A percentile compares a stretch with the other conserved stretches of the same genome.
Conservation (phyloP, 2,113 vertebrate species). For the Megaleporinus macrocephalus region DNA sequence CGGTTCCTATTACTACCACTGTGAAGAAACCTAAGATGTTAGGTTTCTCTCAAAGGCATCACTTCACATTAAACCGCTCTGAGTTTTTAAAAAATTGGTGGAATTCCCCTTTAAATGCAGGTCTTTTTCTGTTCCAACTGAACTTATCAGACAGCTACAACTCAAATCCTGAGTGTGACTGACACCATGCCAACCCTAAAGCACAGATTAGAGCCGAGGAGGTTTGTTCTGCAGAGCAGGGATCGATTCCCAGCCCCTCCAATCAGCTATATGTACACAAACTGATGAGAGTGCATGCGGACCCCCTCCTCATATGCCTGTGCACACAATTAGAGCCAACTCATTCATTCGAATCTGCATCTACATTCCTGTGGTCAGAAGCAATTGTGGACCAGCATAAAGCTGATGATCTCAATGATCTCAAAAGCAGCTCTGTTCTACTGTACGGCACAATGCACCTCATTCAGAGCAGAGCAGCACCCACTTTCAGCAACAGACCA, state of each 20-base stretch:
- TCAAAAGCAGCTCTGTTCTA: background rate
- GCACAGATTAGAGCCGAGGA: slow-evolving; percentile 19
- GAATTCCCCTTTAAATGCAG: no score
- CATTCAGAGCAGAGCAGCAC: background rate
- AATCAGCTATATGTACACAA: background rate
- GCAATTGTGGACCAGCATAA: background rate
- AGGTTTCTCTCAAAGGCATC: no score
- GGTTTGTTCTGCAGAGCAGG: slow-evolving; percentile 39
- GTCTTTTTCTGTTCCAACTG: no score
- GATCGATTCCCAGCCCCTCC: background rate
- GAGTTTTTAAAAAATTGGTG: no score
- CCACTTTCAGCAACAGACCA: background rate
- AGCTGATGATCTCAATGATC: background rate
- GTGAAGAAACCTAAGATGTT: no score
- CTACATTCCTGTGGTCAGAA: background rate
- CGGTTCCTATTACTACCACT: no score
- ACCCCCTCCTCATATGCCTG: background rate
- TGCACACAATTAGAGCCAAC: background rate
- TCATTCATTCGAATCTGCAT: no score
- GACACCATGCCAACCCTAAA: background rate
- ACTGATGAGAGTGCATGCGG: background rate
- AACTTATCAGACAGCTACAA: no score
- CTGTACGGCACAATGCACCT: background rate
- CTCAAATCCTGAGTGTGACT: background rate
- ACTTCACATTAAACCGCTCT: no score